A percentile compares a stretch with the other conserved stretches of the same genome.
Conservation (phyloP, 2,797 vertebrate genomes). For the Sebastes iracundus region DNA sequence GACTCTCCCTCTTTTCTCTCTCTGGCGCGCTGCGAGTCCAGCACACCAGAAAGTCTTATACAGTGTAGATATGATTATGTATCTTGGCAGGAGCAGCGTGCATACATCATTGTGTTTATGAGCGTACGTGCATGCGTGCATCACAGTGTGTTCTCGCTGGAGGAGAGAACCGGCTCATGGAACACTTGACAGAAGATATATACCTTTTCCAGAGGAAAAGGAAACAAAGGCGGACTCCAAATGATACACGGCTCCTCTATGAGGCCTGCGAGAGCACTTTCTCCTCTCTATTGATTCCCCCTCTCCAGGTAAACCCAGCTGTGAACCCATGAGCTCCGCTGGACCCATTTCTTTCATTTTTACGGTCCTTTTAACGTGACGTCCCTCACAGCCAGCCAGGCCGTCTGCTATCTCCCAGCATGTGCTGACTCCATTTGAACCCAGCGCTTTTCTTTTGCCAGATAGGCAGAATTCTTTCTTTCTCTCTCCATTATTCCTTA, state of each 20-base stretch:
- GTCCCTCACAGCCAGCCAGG: constrained; percentile 62
- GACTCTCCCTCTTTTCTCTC: background rate
- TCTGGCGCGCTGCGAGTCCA: background rate
- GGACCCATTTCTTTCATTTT: constrained; percentile 53
- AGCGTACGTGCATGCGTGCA: constrained; percentile 46
- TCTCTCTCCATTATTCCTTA: constrained; percentile 11
- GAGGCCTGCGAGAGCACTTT: constrained; percentile 42
- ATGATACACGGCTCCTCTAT: constrained; percentile 45
- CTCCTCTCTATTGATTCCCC: constrained; percentile 16
- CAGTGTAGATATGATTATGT: constrained; percentile 67
- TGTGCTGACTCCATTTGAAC: constrained; percentile 66
- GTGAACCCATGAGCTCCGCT: constrained; percentile 35
- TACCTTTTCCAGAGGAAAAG: constrained; percentile 63
- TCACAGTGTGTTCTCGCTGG: constrained; percentile 47
- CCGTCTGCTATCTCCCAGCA: constrained; percentile 57
- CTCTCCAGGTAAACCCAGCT: constrained; percentile 55
- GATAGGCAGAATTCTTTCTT: constrained; percentile 21
- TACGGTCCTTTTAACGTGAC: constrained; percentile 62
- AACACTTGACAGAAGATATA: constrained; percentile 67
- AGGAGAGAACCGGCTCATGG: constrained; percentile 47
- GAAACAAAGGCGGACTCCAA: constrained; percentile 59
- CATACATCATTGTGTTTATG: constrained; percentile 65
- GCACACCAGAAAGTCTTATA: constrained; percentile 17
- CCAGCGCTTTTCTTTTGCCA: constrained; percentile 28
- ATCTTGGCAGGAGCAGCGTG: constrained; percentile 48